Base-by-base conservation (phyloP, 2,888 invertebrate species). In the Rhodophaea formosa region DNA sequence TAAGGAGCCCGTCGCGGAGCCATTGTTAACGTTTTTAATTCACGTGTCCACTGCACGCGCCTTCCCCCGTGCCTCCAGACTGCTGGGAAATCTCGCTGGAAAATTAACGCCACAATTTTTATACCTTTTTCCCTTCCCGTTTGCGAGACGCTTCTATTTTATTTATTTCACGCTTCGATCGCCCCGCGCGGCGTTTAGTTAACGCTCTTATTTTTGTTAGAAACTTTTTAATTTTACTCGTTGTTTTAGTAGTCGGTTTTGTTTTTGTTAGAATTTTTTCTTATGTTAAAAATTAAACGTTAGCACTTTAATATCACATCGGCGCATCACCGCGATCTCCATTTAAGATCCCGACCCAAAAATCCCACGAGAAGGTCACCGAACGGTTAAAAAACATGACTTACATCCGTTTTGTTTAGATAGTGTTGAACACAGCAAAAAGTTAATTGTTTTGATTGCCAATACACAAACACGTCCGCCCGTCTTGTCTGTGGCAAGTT, bases 361-460 rank as follows among this genome's bases (percentile, higher is more conserved):
- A 75, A 72, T 71, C 66, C 65, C 67, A 68, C 67, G 70, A 69
- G 62, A 67, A 75, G 75, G 75, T 79, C 73, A 74, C 69, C 59
- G 70, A 66, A 69, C 69, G 59, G 62, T 66, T 59, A 72, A 76
- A 74, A 74, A 76, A 75, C 69, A 46, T 46, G 23, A 66, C 49
- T 59, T 66, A 72, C 62, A 77, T 75, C 75, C 68, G 74, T 79
- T 79, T 75, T 79, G 80, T 84, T 79, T 82, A 77, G 79, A 80
- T 84, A 82, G 79, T 72, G 77, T 74, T 76, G 79, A 81, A 79
- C 75, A 71, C 72, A 74, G 82, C 85, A 88, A 88, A 88, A 90
- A 89, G 84, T 88, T 88, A 88, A 89, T 90, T 90, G 90, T 90
- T 91, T 91, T 86, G 88, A 88, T 86, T 84, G 88, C 86, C 83